A percentile compares a stretch with the other conserved stretches of the same genome.
These are phyloP conservation scores for Phrynocephalus vlangalii DNA, from an alignment of 2,797 vertebrate genomes.

Conservation along the genomic window DNA sequence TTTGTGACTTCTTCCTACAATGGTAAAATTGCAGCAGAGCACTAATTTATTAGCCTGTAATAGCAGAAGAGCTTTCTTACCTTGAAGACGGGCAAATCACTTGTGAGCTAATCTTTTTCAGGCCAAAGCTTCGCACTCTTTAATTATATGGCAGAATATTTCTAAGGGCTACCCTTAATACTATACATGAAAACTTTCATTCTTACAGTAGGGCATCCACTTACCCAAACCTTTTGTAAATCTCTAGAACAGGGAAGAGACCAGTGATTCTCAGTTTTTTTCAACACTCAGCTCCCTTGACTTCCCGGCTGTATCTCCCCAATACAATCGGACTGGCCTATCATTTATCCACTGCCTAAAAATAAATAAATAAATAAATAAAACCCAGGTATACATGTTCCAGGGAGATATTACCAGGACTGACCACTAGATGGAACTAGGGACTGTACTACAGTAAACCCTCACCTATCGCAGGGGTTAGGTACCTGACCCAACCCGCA, in stretches of 20 bases:
- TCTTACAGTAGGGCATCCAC: background rate
- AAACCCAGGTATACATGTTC: too few relatives aligned
- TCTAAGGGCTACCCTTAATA: background rate
- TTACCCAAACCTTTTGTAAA: background rate
- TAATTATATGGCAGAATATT: background rate
- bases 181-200: background rate
- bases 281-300: too few relatives aligned
- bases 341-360: too few relatives aligned
- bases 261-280: background rate
- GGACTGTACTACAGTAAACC: too few relatives aligned
- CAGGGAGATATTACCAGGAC: too few relatives aligned
- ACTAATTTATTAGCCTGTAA: background rate
- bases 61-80: background rate
- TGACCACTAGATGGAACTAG: too few relatives aligned
- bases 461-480: too few relatives aligned
- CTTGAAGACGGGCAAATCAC: background rate
- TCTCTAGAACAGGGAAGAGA: background rate
- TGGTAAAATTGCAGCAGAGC: background rate
- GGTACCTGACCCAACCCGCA: too few relatives aligned
- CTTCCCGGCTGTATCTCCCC: too few relatives aligned
- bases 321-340: too few relatives aligned
- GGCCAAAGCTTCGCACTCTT: background rate
- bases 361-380: too few relatives aligned
- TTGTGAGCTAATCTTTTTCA: background rate
- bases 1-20: background rate